Evolutionary conservation across 2,888 invertebrate genomes (phyloP).

Genomic region (Anodontia alba): DNA sequence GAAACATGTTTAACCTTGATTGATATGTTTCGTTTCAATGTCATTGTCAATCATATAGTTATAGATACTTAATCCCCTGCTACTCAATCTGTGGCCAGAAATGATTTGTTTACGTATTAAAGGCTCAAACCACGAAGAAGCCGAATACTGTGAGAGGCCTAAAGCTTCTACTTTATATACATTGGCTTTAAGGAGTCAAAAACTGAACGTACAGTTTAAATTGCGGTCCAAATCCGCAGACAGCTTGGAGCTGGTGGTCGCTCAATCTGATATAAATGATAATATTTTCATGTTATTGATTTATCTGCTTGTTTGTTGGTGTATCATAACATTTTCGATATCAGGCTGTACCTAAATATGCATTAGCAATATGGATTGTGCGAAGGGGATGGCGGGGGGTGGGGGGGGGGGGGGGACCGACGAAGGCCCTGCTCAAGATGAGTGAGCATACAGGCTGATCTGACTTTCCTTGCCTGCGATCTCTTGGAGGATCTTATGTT

Average conservation of each 20-base stretch:
- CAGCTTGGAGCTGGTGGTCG: background rate
- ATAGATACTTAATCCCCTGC: constrained; percentile 1
- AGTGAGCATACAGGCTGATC: too few relatives aligned
- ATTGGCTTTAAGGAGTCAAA: constrained; percentile 31
- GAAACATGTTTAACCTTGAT: background rate
- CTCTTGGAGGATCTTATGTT: too few relatives aligned
- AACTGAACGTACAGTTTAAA: background rate
- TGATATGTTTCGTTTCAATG: background rate
- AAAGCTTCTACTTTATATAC: constrained; percentile 58
- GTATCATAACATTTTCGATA: too few relatives aligned
- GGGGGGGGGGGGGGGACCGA: too few relatives aligned
- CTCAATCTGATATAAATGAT: background rate
- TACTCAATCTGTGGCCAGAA: background rate
- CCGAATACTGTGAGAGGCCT: constrained; percentile 26
- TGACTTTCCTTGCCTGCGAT: too few relatives aligned
- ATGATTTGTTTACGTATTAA: constrained; percentile 15
- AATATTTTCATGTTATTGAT: too few relatives aligned
- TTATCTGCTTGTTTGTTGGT: too few relatives aligned
- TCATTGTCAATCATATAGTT: constrained; percentile 5
- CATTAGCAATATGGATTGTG: too few relatives aligned
- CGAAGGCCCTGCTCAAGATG: too few relatives aligned
- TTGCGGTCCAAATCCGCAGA: background rate
- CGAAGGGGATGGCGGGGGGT: too few relatives aligned
- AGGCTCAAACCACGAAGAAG: constrained; percentile 5
- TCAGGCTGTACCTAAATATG: too few relatives aligned